Conservation (phyloP, 2,888 invertebrate genomes). For the Nomada fabriciana region DNA sequence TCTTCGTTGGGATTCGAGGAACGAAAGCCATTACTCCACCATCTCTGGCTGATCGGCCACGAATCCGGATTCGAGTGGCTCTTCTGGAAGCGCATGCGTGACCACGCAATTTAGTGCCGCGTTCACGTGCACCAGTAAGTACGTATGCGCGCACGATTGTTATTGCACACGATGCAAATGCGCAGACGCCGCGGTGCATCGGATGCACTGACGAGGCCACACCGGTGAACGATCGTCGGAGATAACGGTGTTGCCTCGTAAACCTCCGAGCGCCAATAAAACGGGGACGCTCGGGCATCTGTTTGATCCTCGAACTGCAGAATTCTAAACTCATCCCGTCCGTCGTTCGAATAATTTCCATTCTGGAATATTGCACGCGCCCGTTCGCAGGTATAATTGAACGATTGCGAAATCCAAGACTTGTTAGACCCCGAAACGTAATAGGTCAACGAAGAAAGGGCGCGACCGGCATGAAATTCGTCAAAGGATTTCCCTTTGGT, state of each 20-base stretch:
- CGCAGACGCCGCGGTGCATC: constrained; percentile 61
- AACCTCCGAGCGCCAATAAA: constrained; percentile 7
- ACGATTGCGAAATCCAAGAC: neutral
- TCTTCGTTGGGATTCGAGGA: constrained; percentile 47
- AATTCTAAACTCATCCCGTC: too few species aligned
- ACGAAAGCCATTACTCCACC: constrained; percentile 71
- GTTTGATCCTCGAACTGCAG: neutral
- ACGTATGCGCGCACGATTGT: constrained; percentile 31
- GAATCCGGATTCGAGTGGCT: constrained; percentile 66
- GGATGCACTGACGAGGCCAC: constrained; percentile 51
- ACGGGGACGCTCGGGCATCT: constrained; percentile 5
- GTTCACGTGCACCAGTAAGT: constrained; percentile 24
- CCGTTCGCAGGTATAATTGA: too few species aligned
- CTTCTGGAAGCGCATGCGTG: constrained; percentile 65
- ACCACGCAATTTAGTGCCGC: constrained; percentile 48
- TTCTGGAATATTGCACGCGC: neutral
- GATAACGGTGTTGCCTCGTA: constrained; percentile 48
- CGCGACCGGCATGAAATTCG: constrained; percentile 24
- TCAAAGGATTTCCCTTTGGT: constrained; percentile 33
- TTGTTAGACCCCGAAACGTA: constrained; percentile 22
- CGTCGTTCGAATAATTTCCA: too few species aligned
- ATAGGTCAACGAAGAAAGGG: constrained; percentile 26
- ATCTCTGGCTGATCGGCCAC: constrained; percentile 51
- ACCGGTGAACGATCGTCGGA: constrained; percentile 42
- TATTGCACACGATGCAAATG: constrained; percentile 46